phyloP scores from a whole-genome alignment of 2,797 vertebrate species.

The Xiphophorus birchmanni region DNA sequence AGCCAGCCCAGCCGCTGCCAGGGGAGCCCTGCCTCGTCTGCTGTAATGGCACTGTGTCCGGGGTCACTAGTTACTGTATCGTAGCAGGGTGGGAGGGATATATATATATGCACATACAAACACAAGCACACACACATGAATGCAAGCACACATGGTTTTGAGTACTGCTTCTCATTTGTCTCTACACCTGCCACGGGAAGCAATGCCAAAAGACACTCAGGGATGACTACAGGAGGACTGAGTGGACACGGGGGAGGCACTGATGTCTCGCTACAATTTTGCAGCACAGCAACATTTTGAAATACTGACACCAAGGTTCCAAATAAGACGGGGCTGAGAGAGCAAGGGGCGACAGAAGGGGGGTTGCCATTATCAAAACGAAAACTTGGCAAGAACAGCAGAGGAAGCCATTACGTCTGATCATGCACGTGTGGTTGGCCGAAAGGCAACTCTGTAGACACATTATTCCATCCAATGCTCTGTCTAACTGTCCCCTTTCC shows the following conservation, averaged over 20 bases:
- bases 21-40: slow-evolving; percentile 70
- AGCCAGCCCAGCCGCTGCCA: slow-evolving; percentile 70
- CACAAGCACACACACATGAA: slow-evolving; percentile 7
- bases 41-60: slow-evolving; percentile 72
- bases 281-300: slow-evolving; percentile 66
- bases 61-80: slow-evolving; percentile 74
- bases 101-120: not conserved
- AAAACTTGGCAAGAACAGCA: slow-evolving; percentile 54
- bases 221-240: slow-evolving; percentile 63
- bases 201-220: slow-evolving; percentile 65
- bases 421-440: slow-evolving; percentile 24
- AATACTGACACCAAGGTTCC: slow-evolving; percentile 52
- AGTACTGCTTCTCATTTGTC: slow-evolving; percentile 55
- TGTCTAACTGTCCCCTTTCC: slow-evolving; percentile 21
- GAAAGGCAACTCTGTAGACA: slow-evolving; percentile 25
- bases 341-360: slow-evolving; percentile 1
- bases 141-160: slow-evolving; percentile 23
- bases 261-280: slow-evolving; percentile 60
- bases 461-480: slow-evolving; percentile 24
- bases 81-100: slow-evolving; percentile 48
- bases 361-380: slow-evolving; percentile 38
- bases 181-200: slow-evolving; percentile 63
- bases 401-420: slow-evolving; percentile 38
- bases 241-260: slow-evolving; percentile 61
- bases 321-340: slow-evolving; percentile 41